A percentile compares a stretch with the other conserved stretches of the same genome.
phyloP scores from a whole-genome alignment of 1,140 invertebrate species.

The Venturia canescens region DNA sequence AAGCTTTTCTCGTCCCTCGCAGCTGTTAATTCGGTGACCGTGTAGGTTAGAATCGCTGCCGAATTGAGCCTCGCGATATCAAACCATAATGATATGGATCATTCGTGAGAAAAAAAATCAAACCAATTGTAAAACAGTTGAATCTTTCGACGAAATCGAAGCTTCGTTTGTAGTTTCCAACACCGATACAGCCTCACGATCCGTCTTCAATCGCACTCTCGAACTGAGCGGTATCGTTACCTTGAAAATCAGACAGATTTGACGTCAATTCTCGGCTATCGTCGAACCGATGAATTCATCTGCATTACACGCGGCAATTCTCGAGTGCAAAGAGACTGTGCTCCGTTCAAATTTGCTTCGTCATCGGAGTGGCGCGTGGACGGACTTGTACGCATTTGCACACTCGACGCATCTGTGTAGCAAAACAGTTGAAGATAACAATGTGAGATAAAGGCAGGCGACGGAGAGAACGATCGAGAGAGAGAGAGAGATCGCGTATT shows the following conservation, averaged over 20 bases:
- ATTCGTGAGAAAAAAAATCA: no score
- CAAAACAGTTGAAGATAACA: not conserved
- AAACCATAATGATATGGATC: no score
- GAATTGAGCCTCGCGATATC: no score
- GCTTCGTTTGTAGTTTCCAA: no score
- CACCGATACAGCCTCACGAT: no score
- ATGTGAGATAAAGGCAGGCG: not conserved
- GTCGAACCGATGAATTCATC: not conserved
- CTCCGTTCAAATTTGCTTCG: slow-evolving; percentile 1
- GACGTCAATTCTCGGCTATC: not conserved
- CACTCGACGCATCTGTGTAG: not conserved
- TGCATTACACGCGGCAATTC: not conserved
- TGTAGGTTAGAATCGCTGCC: no score
- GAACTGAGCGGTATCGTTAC: no score
- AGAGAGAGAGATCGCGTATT: not conserved
- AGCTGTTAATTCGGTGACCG: no score
- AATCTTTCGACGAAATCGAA: no score
- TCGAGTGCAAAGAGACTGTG: not conserved
- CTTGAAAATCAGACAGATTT: not conserved
- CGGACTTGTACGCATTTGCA: not conserved
- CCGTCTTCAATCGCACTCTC: no score
- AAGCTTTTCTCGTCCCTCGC: no score
- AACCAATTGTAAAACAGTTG: no score
- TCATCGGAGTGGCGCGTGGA: not conserved
- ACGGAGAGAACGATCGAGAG: not conserved